These are phyloP conservation scores for Anisognathus igniventris DNA, from an alignment of 2,797 vertebrate species.

Conservation along the genomic window DNA sequence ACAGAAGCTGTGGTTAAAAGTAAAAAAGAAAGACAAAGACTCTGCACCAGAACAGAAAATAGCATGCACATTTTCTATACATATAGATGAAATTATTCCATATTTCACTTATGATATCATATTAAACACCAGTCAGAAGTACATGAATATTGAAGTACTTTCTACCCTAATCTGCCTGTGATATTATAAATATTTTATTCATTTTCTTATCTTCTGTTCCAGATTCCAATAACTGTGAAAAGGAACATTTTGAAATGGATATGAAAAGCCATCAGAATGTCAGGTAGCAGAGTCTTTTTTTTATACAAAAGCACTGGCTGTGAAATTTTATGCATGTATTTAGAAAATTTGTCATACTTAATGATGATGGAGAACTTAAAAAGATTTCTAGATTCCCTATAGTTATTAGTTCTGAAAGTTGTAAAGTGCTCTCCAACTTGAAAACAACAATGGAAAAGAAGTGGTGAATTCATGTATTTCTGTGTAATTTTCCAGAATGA, in stretches of 20 bases:
- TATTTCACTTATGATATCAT: conserved; percentile 28
- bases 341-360: not conserved
- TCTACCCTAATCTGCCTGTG: conserved; percentile 19
- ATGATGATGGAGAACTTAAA: not conserved
- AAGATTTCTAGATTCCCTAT: not conserved
- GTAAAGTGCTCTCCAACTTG: not conserved
- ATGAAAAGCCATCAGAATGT: conserved; percentile 63
- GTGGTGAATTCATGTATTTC: not conserved
- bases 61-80: not conserved
- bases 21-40: not conserved
- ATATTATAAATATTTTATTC: conserved; percentile 49
- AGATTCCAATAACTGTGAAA: conserved; percentile 71
- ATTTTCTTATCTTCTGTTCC: conserved; percentile 65
- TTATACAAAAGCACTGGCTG: not conserved
- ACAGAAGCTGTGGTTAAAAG: not conserved
- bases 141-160: conserved; percentile 49
- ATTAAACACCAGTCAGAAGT: conserved; percentile 52
- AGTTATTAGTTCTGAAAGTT: not conserved
- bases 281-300: conserved; percentile 66
- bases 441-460: not conserved
- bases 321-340: not conserved
- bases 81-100: conserved; percentile 31
- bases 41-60: conserved; percentile 27
- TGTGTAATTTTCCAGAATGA: not conserved
- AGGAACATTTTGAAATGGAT: conserved; percentile 61